Evolutionary conservation across 1,140 invertebrate species (phyloP).

Genomic region (Lysiphlebus fabarum): DNA sequence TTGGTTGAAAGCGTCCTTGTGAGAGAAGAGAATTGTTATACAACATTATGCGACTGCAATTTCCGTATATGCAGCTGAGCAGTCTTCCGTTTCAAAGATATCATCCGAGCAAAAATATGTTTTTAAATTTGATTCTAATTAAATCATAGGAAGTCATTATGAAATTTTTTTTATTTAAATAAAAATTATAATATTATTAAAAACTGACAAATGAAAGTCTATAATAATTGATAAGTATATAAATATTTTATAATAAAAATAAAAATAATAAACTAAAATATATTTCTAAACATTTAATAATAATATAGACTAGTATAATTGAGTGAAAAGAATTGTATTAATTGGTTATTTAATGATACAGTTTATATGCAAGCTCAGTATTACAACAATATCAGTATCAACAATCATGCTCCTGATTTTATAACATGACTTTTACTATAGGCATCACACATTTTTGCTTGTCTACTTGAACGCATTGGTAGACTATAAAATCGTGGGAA

Average conservation of each 20-base stretch:
- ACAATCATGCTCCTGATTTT: conserved; percentile 1
- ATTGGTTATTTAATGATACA: conserved; percentile 17
- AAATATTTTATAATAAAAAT: neutral
- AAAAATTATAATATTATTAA: too few relatives aligned
- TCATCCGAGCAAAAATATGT: neutral
- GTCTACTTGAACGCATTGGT: neutral
- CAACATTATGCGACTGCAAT: neutral
- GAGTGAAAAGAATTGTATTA: conserved; percentile 6
- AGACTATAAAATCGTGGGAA: conserved; percentile 7
- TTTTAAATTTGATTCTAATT: neutral
- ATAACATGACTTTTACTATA: neutral
- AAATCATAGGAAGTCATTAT: conserved; percentile 6
- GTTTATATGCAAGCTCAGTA: neutral
- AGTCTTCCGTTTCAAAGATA: too few relatives aligned
- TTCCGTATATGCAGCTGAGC: neutral
- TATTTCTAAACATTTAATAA: neutral
- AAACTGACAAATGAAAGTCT: neutral
- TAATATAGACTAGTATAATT: neutral
- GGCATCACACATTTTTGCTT: neutral
- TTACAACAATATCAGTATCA: conserved; percentile 14
- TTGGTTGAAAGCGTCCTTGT: conserved; percentile 1
- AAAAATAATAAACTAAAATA: neutral
- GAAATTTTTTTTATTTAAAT: neutral
- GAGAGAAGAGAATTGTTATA: neutral
- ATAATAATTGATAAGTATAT: too few relatives aligned